Base-by-base conservation (phyloP, 1,140 invertebrate species). In the Apolygus lucorum region DNA sequence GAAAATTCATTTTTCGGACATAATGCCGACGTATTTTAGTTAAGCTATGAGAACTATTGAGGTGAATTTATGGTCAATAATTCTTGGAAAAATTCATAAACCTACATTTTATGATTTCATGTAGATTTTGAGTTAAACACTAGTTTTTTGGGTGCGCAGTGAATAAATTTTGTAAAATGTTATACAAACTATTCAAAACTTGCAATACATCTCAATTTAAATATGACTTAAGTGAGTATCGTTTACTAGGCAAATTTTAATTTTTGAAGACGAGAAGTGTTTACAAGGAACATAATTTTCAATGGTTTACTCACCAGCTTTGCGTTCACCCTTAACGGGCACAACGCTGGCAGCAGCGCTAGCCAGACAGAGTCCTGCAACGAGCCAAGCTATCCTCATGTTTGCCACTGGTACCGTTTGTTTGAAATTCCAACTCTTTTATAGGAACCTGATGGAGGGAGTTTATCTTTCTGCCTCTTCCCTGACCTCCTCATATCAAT, bases 341-440 rank as follows among this genome's bases (percentile, higher is more conserved):
- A 66, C 64, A 29, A 66, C 64, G 28, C 27, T 66, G 4, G 64
- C 27, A 14, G 27, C n/a, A n/a, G 64, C 64, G 27, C 27, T 34
- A 25, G 64, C 64, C n/a, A 66, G 27, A n/a, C 27, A 29, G 29
- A 66, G 28, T 34, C 64, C 64, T 28, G 29, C 27, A 21, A 66
- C 64, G 29, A 66, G 17, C 64, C 14, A 66, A 17, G 64, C 64
- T 66, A 34, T 42, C 27, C 34, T 66, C 64, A 66, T 66, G 27
- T 21, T 49, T 28, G 64, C 29, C 8, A 66, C 64, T 66, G 64
- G 29, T 66, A 24, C 64, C 64, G n/a, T n/a, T n/a, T n/a, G n/a
- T n/a, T n/a, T n/a, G n/a, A n/a, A n/a, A n/a, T n/a, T n/a, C n/a
- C n/a, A n/a, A n/a, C n/a, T n/a, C n/a, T n/a, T n/a, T n/a, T n/a